Evolutionary conservation across 2,888 invertebrate genomes (phyloP), one percentile per base, ranked within the genome.

Genomic region (Strigamia maritima): DNA sequence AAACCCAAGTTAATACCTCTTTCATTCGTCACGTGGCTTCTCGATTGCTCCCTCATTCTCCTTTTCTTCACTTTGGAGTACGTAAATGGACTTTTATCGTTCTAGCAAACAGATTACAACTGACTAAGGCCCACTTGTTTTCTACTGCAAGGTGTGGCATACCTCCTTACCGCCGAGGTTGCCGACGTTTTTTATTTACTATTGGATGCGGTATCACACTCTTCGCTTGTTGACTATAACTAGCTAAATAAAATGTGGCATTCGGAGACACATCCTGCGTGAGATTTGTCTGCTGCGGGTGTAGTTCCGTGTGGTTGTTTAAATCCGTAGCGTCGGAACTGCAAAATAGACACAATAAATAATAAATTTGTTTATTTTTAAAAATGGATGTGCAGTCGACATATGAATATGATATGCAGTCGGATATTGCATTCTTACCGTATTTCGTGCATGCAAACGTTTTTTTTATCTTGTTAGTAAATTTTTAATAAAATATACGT

Each of bases 241-340:
- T 49, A 19, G 77, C 77, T 38, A 80, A 24, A 38, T 80, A 78
- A 76, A 79, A 80, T 19, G 80, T 80, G 7, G 80, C 80, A 19
- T 80, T 79, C 12, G 80, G 80, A 14, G 35, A 60, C 7, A 80
- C 79, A 38, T 79, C 78, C n/a, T 78, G 75, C 7, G 74, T 31
- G 35, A 77, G 26, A 8, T 26, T 16, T 14, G 60, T 54, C 14
- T 44, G 77, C 19, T 26, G 49, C n/a, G 49, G 54, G 28, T 77
- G n/a, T n/a, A n/a, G n/a, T n/a, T n/a, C n/a, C n/a, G n/a, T n/a
- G n/a, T n/a, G n/a, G n/a, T n/a, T n/a, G n/a, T n/a, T n/a, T n/a
- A n/a, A n/a, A n/a, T n/a, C n/a, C n/a, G n/a, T n/a, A n/a, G n/a
- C n/a, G n/a, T n/a, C n/a, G n/a, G n/a, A n/a, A n/a, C n/a, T n/a